Percentiles rank a stretch among this genome's conserved stretches.
phyloP scores from a whole-genome alignment of 2,797 vertebrate species.

The Astyanax mexicanus region DNA sequence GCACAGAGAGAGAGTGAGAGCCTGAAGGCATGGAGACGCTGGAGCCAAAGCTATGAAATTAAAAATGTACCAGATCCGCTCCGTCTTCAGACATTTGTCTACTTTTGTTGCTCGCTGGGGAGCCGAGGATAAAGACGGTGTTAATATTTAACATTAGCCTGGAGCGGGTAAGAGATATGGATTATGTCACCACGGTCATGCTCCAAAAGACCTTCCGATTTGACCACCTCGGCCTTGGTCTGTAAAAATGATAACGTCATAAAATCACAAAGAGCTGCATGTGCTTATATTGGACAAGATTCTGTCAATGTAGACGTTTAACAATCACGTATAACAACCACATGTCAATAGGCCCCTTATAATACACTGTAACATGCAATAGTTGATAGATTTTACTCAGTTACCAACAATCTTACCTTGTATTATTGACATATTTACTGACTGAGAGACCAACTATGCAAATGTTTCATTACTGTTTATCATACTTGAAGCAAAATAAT shows the following conservation, averaged over 20 bases:
- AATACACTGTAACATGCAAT: no score
- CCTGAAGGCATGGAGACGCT: constrained; percentile 14
- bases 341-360: background rate
- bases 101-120: constrained; percentile 13
- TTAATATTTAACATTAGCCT: constrained; percentile 41
- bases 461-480: no score
- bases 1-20: background rate
- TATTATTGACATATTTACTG: no score
- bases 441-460: no score
- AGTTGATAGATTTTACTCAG: no score
- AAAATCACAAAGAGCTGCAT: background rate
- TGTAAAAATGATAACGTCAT: background rate
- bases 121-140: constrained; percentile 20
- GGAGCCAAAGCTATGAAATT: constrained; percentile 30
- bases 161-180: constrained; percentile 6
- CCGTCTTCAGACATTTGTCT: constrained; percentile 34
- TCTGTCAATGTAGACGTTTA: background rate
- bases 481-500: no score
- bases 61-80: constrained; percentile 45
- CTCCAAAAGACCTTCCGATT: background rate
- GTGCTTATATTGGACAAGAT: background rate
- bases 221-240: background rate
- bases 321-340: no score
- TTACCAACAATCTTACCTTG: no score
- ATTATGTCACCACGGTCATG: background rate